Percentiles rank a stretch among this genome's conserved stretches.
These are phyloP conservation scores for Strongylocentrotus purpuratus DNA, from an alignment of 35 echinoderm and acorn worm species.

Conservation along the genomic window DNA sequence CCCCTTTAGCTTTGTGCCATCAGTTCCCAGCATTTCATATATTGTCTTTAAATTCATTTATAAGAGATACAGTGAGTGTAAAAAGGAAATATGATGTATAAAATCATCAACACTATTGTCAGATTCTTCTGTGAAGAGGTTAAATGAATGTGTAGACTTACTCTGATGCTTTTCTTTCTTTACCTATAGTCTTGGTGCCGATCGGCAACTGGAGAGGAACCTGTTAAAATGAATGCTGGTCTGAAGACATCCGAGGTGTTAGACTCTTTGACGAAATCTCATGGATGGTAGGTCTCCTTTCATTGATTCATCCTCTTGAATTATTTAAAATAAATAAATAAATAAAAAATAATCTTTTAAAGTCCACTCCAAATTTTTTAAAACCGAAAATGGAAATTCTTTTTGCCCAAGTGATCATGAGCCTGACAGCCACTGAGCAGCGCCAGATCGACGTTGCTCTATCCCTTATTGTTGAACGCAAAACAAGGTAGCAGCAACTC, in stretches of 20 bases:
- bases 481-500: too few species aligned
- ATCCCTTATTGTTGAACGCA: too few species aligned
- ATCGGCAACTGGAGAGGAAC: neutral
- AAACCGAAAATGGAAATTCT: too few species aligned
- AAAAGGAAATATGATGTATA: neutral
- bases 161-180: neutral
- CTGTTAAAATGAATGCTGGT: neutral
- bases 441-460: too few species aligned
- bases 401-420: too few species aligned
- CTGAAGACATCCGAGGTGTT: conserved; percentile 52
- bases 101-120: neutral
- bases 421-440: too few species aligned
- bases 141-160: neutral
- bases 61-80: neutral
- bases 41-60: neutral
- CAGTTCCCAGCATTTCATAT: neutral
- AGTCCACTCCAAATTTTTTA: too few species aligned
- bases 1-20: neutral
- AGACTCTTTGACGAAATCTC: conserved; percentile 36
- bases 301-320: neutral
- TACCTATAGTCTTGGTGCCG: neutral
- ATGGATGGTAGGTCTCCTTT: conserved; percentile 51
- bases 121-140: neutral
- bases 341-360: neutral
- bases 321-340: neutral